phyloP scores from a whole-genome alignment of 2,113 vertebrate species.

The Pterophyllum scalare region DNA sequence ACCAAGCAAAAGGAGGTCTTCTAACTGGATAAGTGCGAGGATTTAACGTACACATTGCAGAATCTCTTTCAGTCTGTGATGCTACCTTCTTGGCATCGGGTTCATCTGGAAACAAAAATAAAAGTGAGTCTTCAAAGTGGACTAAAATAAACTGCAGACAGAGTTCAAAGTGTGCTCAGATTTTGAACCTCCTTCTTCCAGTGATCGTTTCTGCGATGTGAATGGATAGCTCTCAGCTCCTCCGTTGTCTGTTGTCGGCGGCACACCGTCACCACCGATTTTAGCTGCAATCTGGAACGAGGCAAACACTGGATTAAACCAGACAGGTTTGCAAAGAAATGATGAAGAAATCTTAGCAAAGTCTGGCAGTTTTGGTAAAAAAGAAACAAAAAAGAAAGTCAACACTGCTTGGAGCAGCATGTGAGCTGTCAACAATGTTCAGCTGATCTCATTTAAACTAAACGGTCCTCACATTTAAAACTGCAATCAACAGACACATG shows the following conservation, averaged over 20 bases:
- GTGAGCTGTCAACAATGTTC: neutral
- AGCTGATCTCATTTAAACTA: neutral
- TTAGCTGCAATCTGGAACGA: conserved; percentile 90
- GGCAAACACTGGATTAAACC: neutral
- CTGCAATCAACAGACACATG: neutral
- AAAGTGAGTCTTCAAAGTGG: neutral
- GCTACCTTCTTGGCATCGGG: conserved; percentile 94
- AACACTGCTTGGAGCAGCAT: neutral
- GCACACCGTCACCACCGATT: conserved; percentile 89
- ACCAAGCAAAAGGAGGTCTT: neutral
- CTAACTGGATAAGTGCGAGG: neutral
- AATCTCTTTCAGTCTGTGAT: conserved; percentile 90
- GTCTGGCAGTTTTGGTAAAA: neutral
- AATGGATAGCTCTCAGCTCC: conserved; percentile 86
- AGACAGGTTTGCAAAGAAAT: neutral
- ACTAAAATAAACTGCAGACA: neutral
- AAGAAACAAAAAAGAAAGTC: neutral
- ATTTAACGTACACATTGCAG: conserved; percentile 74
- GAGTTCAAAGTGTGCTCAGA: neutral
- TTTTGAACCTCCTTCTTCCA: conserved; percentile 90
- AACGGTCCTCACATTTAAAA: neutral
- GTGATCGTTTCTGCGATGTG: conserved; percentile 88
- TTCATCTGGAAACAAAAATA: conserved; percentile 83
- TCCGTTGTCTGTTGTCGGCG: conserved; percentile 88
- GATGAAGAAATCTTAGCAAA: neutral